Evolutionary conservation across 2,797 vertebrate species (phyloP).

Genomic region (Hylomyscus alleni): DNA sequence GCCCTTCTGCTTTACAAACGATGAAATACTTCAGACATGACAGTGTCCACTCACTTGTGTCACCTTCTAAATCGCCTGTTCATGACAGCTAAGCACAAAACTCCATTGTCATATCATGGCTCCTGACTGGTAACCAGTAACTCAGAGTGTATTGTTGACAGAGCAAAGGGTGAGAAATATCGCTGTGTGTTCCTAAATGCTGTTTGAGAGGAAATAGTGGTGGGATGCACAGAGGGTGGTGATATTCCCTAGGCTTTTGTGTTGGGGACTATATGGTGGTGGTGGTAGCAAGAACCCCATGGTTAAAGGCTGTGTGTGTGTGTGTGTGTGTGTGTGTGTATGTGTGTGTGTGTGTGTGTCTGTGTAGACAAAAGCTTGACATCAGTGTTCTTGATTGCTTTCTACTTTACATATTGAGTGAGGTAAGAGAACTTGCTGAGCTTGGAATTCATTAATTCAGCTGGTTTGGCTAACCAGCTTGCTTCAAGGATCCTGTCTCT

Average conservation of each 20-base stretch:
- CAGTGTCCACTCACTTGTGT: neutral
- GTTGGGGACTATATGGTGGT: neutral
- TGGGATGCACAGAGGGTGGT: neutral
- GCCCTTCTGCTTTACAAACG: neutral
- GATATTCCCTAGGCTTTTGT: neutral
- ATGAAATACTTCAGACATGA: neutral
- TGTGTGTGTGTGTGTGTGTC: neutral
- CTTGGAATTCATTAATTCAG: neutral
- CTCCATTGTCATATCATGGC: neutral
- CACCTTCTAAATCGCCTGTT: neutral
- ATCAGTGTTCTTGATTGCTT: neutral
- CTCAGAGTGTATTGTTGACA: rapidly evolving
- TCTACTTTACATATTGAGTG: neutral
- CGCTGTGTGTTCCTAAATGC: neutral
- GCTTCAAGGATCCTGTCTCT: neutral
- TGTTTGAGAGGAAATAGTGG: neutral
- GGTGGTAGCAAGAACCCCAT: neutral
- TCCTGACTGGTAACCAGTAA: neutral
- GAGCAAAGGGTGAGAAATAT: neutral
- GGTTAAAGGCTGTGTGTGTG: neutral
- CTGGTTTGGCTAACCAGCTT: neutral
- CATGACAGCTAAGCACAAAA: neutral
- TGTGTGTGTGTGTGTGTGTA: neutral
- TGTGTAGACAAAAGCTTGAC: neutral
- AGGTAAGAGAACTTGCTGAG: neutral